These are phyloP conservation scores for Notarius quadriscutis DNA, from an alignment of 2,113 vertebrate species.

Conservation along the genomic window DNA sequence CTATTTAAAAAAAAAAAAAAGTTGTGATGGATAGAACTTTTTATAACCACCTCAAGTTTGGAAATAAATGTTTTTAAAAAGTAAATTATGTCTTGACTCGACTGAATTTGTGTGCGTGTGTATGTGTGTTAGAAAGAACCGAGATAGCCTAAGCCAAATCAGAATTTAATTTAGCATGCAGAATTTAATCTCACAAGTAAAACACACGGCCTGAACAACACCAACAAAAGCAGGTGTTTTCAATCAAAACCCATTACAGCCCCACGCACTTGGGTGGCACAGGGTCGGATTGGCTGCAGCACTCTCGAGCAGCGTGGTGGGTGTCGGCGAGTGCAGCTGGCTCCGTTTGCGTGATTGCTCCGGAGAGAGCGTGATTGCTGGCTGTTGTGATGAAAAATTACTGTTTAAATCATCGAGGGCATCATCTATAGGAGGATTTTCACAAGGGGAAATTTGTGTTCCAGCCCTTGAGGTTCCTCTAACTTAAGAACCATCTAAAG, in stretches of 20 bases:
- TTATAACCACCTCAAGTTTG: not conserved
- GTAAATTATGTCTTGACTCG: not conserved
- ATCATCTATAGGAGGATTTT: not conserved
- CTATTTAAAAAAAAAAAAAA: not conserved
- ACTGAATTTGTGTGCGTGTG: not conserved
- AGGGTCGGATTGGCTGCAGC: not conserved
- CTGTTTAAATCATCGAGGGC: not conserved
- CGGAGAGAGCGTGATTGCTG: not conserved
- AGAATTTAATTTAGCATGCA: not conserved
- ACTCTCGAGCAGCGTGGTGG: not conserved
- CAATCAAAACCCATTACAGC: not conserved
- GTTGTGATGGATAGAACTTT: not conserved
- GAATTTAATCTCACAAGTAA: not conserved
- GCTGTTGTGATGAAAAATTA: not conserved
- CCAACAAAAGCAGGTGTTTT: not conserved
- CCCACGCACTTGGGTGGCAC: not conserved
- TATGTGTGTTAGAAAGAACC: not conserved
- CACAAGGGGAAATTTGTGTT: not conserved
- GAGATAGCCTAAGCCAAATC: not conserved
- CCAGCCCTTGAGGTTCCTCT: not conserved
- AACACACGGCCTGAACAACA: not conserved
- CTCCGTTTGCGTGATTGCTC: not conserved
- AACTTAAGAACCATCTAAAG: not conserved
- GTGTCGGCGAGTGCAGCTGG: not conserved
- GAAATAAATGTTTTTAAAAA: slow-evolving; percentile 14